A percentile compares a stretch with the other conserved stretches of the same genome.
Evolutionary conservation across 2,113 vertebrate genomes (phyloP).

Genomic region (Rhadina sibilatrix): DNA sequence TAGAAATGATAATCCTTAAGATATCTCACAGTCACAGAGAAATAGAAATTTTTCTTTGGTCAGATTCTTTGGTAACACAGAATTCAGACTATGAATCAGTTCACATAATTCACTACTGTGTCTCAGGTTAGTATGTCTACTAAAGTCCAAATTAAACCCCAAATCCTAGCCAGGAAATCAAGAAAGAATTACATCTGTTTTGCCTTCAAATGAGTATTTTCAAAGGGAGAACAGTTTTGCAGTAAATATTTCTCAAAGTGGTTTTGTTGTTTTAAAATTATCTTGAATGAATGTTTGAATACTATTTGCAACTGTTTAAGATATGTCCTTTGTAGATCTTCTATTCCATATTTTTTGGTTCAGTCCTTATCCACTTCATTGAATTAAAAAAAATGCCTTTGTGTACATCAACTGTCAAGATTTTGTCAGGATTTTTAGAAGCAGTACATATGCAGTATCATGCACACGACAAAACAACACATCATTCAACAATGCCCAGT

Average conservation of each 20-base stretch:
- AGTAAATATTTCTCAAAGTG: background rate
- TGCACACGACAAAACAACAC: rapidly evolving
- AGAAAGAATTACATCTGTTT: background rate
- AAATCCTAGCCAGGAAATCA: background rate
- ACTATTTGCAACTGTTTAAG: background rate
- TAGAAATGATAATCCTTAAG: background rate
- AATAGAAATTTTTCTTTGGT: background rate
- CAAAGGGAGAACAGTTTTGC: background rate
- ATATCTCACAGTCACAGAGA: background rate
- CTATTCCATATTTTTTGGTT: background rate
- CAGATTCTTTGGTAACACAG: background rate
- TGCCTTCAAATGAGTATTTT: background rate
- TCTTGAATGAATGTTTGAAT: background rate
- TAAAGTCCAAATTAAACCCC: background rate
- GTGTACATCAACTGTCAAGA: background rate
- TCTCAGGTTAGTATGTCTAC: background rate
- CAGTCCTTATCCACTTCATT: background rate
- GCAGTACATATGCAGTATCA: background rate
- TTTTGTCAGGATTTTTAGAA: background rate
- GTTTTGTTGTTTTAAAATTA: background rate
- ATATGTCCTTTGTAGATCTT: background rate
- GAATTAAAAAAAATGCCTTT: background rate
- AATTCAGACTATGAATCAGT: background rate
- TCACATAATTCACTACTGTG: background rate
- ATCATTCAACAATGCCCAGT: background rate